Evolutionary conservation across 2,113 vertebrate genomes (phyloP), one percentile per base, ranked within the genome.

Genomic region (Dipodomys merriami): DNA sequence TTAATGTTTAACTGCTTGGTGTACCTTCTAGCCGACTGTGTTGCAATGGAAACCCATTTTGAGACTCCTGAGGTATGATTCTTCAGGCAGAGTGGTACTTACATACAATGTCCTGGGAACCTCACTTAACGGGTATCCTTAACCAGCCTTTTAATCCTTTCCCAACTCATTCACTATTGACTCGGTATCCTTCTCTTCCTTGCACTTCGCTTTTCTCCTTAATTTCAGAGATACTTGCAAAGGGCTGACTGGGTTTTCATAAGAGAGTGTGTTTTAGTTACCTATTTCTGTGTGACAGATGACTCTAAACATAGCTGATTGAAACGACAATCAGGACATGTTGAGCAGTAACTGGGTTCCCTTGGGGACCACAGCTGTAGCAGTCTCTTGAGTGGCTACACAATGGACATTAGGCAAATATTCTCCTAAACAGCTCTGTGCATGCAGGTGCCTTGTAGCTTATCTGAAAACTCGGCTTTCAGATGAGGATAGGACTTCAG

Each of bases 11-110:
- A 57, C 67, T 91, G 8, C 30, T 68, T 69, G 53, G 7, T 57
- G 15, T 80, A 39, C 29, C 30, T 83, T 96, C 49, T 64, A 49
- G 7, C 23, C 83, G 49, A 64, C 60, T 72, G 12, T 67, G 92
- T 91, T 91, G 74, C 57, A 53, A 65, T 93, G 68, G 84, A 88
- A 96, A 77, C 80, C 12, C n/a, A n/a, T 78, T 90, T 89, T 60
- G 68, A 64, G 76, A 72, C 67, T 90, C 33, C 35, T 64, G 44
- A 60, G 15, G 62, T 76, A 73, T 68, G 74, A 83, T 73, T 91
- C 83, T 87, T 82, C 7, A 49, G 67, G 18, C 6, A 76, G 64
- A 83, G 39, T n/a, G 87, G 87, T 57, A n/a, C 5, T 82, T 82
- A 71, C 22, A 69, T 60, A 91, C 49, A 27, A 4, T 82, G 86